Evolutionary conservation across 2,797 vertebrate genomes (phyloP), one percentile per base, ranked within the genome.

Genomic region (Manis pentadactyla): DNA sequence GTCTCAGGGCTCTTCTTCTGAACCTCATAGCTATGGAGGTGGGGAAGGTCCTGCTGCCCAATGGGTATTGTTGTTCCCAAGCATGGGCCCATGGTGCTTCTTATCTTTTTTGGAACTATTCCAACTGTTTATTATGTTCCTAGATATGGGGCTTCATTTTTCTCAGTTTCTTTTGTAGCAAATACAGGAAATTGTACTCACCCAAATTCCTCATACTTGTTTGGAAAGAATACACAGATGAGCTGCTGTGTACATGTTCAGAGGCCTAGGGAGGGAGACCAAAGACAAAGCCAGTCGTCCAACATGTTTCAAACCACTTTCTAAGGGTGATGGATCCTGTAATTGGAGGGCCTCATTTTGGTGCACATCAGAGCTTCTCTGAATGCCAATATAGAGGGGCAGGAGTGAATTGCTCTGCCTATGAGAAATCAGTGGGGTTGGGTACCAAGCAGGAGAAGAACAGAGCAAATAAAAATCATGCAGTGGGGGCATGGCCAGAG

Each of bases 81-180:
- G 59, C 46, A 79, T 19, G 46, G 15, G 78, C n/a, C 51, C 14
- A 57, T 23, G 14, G 19, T 39, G 19, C 46, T 73, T 95, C 55
- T 74, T 13, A 6, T 21, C 49, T 95, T 78, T 64, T 27, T 61
- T 63, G 87, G 77, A 84, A 57, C 53, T 64, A 74, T n/a, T 59
- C n/a, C 51, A 63, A 7, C 12, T 90, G 53, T 10, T 95, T 11
- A 31, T 75, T 74, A 55, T 46, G 42, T 90, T 71, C 17, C 29
- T n/a, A 75, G 64, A 15, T 59, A 17, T 13, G 4, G 17, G 4
- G 23, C 25, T 73, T 71, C 31, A 21, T 12, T 63, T 84, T 77
- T 77, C 71, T 74, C 77, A 57, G 11, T 39, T 87, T 95, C 39
- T 69, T 69, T 75, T 34, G 71, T 27, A 95, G 92, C 34, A 93